Base-by-base conservation (phyloP, 2,113 vertebrate species). In the Engystomops pustulosus region DNA sequence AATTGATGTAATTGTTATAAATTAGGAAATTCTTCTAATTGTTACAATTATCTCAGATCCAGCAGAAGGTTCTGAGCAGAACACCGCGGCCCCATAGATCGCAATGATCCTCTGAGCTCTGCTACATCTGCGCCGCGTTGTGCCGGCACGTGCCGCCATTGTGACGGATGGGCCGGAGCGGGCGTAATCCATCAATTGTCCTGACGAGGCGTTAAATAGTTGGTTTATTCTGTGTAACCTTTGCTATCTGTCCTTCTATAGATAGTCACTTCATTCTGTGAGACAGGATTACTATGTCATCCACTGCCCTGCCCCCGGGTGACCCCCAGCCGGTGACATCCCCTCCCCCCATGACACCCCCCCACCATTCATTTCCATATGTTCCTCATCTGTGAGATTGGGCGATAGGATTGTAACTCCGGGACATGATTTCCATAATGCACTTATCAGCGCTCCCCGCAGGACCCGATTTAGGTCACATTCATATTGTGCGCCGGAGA, bases 151-250 rank as follows among this genome's bases (percentile, higher is more conserved):
- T 44, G n/a, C 77, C 30, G 15, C 53, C 41, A 55, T 71, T 38
- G 45, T 81, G 79, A 81, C 20, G 20, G 38, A 51, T 68, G 65
- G 45, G 45, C 5, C 53, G 58, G 62, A 41, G n/a, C n/a, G 55
- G 34, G 25, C 3, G 70, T 49, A 83, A 83, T 83, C 70, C 55
- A 75, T 83, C 81, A 83, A 65, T 76, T 62, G 34, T 84, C 55
- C 45, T 84, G 82, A 69, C 34, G 14, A 84, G 82, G 72, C 82
- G 41, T 77, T 77, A 84, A 78, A 84, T 75, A 68, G 58, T 84
- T 68, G 58, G 70, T 69, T 84, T 49, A 77, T 78, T 30, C 32
- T 55, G 14, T 68, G 60, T 53, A 84, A 84, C 81, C 60, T 69
- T 36, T 84, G 55, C 58, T 60, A 36, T 68, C 74, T 78, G 58